phyloP scores from a whole-genome alignment of 2,888 invertebrate species.

The Pteria penguin region DNA sequence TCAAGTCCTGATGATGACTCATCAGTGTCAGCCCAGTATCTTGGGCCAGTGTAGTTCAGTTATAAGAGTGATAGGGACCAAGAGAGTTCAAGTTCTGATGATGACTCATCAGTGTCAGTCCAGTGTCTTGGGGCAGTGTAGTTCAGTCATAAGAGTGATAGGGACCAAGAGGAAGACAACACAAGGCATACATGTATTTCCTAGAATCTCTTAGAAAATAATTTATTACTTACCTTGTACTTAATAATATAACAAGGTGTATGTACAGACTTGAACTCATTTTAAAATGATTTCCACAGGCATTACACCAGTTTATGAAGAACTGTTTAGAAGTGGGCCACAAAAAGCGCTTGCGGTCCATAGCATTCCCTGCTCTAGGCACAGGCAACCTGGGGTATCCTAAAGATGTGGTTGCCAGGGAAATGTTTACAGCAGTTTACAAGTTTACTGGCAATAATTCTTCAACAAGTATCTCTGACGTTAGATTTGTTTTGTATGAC shows the following conservation, averaged over 20 bases:
- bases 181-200: not conserved
- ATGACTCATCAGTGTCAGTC: too few species aligned
- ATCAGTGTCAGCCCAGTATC: too few species aligned
- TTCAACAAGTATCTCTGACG: slow-evolving; percentile 33
- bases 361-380: slow-evolving; percentile 65
- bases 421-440: slow-evolving; percentile 54
- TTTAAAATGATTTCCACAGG: slow-evolving; percentile 30
- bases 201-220: not conserved
- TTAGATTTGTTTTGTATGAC: slow-evolving; percentile 52
- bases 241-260: too few species aligned
- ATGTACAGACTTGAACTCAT: not conserved
- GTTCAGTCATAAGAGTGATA: not conserved
- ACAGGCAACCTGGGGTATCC: slow-evolving; percentile 56
- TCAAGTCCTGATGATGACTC: too few species aligned
- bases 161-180: not conserved
- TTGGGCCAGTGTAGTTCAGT: too few species aligned
- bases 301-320: slow-evolving; percentile 41
- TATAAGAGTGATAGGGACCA: too few species aligned
- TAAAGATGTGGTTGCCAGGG: slow-evolving; percentile 39
- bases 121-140: too few species aligned
- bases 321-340: slow-evolving; percentile 54
- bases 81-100: too few species aligned
- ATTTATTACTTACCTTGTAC: too few species aligned
- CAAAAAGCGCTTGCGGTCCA: slow-evolving; percentile 33
- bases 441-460: slow-evolving; percentile 47